Conservation (phyloP, 2,113 vertebrate species). For the Penelope pileata region DNA sequence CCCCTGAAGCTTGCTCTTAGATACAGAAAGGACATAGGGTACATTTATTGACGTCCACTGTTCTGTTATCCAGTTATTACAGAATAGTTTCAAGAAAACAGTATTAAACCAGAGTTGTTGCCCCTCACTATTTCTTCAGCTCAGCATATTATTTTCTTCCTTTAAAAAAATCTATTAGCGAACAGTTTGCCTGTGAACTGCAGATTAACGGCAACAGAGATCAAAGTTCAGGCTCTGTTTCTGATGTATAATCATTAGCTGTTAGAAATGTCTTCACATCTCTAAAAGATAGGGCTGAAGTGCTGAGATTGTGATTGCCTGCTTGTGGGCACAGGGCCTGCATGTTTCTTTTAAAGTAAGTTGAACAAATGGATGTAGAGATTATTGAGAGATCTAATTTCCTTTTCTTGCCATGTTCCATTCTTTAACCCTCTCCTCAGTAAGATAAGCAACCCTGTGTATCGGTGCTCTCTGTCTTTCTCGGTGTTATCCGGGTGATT, state of each 20-base stretch:
- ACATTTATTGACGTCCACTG: neutral
- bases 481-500: neutral
- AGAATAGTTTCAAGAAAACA: neutral
- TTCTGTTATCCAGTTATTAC: neutral
- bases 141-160: neutral
- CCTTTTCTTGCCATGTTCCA: neutral
- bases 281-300: conserved; percentile 4
- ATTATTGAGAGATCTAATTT: neutral
- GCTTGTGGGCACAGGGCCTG: neutral
- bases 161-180: neutral
- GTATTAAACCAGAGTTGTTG: neutral
- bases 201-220: neutral
- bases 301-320: neutral
- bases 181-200: conserved; percentile 15
- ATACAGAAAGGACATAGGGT: neutral
- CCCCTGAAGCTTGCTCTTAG: conserved; percentile 24
- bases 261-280: conserved; percentile 6
- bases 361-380: neutral
- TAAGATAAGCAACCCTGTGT: neutral
- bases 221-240: conserved; percentile 50
- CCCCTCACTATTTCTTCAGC: neutral
- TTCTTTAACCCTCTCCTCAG: neutral
- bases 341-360: neutral
- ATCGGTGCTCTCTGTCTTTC: neutral
- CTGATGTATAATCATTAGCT: conserved; percentile 68